phyloP scores from a whole-genome alignment of 2,797 vertebrate species.

The Glyptemys insculpta region DNA sequence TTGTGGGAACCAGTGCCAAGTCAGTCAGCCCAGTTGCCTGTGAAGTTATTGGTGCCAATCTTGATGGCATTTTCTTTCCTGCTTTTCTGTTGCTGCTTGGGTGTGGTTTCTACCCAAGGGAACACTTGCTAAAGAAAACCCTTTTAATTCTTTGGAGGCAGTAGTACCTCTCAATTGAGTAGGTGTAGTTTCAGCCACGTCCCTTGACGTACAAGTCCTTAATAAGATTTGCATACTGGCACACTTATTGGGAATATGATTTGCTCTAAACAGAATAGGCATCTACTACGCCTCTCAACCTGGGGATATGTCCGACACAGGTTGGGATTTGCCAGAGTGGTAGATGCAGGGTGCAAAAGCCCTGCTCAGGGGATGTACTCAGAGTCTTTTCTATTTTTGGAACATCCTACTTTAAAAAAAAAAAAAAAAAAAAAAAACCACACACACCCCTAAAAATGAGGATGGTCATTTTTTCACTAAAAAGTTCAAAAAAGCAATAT shows the following conservation, averaged over 20 bases:
- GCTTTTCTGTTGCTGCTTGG: neutral
- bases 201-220: neutral
- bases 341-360: neutral
- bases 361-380: neutral
- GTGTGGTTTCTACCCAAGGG: neutral
- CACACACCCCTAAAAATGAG: neutral
- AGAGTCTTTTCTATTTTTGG: neutral
- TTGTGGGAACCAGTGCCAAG: neutral
- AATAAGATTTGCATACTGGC: neutral
- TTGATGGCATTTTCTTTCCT: accelerated
- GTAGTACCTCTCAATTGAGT: neutral
- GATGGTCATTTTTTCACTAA: accelerated
- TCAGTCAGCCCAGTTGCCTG: neutral
- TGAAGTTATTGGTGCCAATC: neutral
- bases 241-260: neutral
- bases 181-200: accelerated
- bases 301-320: neutral
- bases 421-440: no score
- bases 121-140: neutral
- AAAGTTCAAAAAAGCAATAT: neutral
- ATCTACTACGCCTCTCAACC: neutral
- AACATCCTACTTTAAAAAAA: neutral
- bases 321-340: neutral
- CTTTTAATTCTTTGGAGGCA: neutral
- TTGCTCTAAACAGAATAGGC: neutral